Percentiles rank a stretch among this genome's conserved stretches.
These are phyloP conservation scores for Lutjanus campechanus DNA, from an alignment of 2,797 vertebrate genomes.

Conservation along the genomic window DNA sequence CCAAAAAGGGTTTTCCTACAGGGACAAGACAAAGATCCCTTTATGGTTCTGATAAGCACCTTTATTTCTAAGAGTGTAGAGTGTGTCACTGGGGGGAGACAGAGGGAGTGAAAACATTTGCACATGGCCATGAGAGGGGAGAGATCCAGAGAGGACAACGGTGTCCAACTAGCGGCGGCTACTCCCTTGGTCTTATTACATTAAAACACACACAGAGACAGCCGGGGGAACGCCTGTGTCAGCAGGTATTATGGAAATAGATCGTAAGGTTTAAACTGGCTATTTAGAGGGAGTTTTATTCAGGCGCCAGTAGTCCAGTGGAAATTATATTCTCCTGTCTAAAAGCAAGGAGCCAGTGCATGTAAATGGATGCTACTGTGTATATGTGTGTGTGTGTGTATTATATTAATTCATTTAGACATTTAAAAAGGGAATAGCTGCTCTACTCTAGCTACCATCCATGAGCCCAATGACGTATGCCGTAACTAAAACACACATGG, in stretches of 20 bases:
- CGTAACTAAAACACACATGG: conserved; percentile 30
- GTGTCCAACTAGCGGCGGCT: conserved; percentile 54
- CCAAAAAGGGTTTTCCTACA: too few species aligned
- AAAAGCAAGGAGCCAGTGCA: conserved; percentile 52
- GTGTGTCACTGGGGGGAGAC: conserved; percentile 47
- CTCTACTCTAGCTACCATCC: conserved; percentile 39
- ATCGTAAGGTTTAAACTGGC: conserved; percentile 66
- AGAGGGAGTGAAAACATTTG: conserved; percentile 63
- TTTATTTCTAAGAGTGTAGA: not conserved
- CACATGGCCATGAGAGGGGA: conserved; percentile 51
- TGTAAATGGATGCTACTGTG: conserved; percentile 65
- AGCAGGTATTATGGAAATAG: conserved; percentile 83
- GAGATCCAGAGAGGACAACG: conserved; percentile 42
- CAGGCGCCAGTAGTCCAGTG: conserved; percentile 65
- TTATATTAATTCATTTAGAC: conserved; percentile 59
- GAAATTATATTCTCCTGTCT: conserved; percentile 72
- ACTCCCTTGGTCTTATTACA: conserved; percentile 77
- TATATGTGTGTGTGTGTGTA: conserved; percentile 27
- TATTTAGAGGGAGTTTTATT: conserved; percentile 70
- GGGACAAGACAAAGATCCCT: too few species aligned
- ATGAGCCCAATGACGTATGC: conserved; percentile 43
- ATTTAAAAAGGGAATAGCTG: conserved; percentile 42
- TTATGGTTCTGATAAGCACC: too few species aligned
- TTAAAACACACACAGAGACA: conserved; percentile 80
- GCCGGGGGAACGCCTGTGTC: conserved; percentile 67